These are phyloP conservation scores for Babylonia areolata DNA, from an alignment of 1,140 invertebrate species.

Conservation along the genomic window DNA sequence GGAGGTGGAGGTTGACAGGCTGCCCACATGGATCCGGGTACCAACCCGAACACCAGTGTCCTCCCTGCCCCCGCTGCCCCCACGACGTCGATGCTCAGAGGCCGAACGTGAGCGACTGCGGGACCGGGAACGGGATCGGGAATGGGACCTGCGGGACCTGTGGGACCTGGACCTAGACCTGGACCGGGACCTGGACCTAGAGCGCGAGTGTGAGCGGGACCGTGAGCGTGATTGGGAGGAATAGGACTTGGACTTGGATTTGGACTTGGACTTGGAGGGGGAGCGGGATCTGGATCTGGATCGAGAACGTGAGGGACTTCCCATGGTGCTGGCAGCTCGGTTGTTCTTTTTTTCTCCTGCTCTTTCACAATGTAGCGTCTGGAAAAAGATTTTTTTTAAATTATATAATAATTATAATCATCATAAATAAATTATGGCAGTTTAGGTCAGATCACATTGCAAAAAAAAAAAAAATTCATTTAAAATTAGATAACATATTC, in stretches of 20 bases:
- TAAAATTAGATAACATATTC: too few species aligned
- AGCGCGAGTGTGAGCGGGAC: neutral
- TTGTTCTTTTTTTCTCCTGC: too few species aligned
- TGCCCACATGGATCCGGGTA: conserved; percentile 70
- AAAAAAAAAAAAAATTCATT: too few species aligned
- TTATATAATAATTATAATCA: too few species aligned
- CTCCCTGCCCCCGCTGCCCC: conserved; percentile 41
- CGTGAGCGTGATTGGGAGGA: neutral
- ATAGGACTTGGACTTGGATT: neutral
- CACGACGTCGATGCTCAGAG: conserved; percentile 32
- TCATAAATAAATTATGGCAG: too few species aligned
- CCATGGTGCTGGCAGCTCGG: neutral
- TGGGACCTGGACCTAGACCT: neutral
- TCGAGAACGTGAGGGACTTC: neutral
- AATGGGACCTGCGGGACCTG: too few species aligned
- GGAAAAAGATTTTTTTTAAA: too few species aligned
- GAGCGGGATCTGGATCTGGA: neutral
- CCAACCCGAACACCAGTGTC: conserved; percentile 52
- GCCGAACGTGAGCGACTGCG: neutral
- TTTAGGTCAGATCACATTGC: too few species aligned
- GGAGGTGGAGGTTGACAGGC: conserved; percentile 67
- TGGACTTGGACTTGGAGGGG: neutral
- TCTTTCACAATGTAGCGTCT: too few species aligned
- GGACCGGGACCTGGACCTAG: neutral
- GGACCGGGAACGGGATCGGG: conserved; percentile 4